Percentiles rank a stretch among this genome's conserved stretches.
Conservation (phyloP, 2,888 invertebrate genomes). For the Agonopterix subpropinquella region DNA sequence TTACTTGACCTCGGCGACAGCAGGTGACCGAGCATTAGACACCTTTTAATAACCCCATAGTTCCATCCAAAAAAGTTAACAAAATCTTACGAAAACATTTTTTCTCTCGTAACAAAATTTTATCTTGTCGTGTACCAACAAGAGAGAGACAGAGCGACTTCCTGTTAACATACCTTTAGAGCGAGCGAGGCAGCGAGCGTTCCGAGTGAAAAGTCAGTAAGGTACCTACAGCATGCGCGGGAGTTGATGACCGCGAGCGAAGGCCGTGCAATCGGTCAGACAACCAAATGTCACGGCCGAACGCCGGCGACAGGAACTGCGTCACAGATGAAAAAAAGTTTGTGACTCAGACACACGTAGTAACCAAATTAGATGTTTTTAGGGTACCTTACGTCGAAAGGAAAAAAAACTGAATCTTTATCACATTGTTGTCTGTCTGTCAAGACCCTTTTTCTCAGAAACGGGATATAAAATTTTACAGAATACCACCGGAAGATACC, state of each 20-base stretch:
- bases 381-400: neutral
- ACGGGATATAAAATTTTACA: neutral
- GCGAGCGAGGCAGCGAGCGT: conserved; percentile 24
- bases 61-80: too few relatives aligned
- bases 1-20: neutral
- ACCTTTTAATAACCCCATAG: too few relatives aligned
- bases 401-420: too few relatives aligned
- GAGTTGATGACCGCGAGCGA: conserved; percentile 71
- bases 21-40: too few relatives aligned
- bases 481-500: neutral
- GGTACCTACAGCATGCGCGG: conserved; percentile 25
- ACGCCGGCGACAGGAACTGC: conserved; percentile 53
- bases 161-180: conserved; percentile 10
- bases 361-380: conserved; percentile 4
- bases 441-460: too few relatives aligned
- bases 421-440: too few relatives aligned
- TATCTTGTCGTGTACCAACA: too few relatives aligned
- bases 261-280: conserved; percentile 73
- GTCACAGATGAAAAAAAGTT: conserved; percentile 61
- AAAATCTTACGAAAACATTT: too few relatives aligned
- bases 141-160: too few relatives aligned
- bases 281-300: conserved; percentile 71
- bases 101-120: too few relatives aligned
- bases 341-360: conserved; percentile 48
- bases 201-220: conserved; percentile 4